phyloP scores from a whole-genome alignment of 2,113 vertebrate genomes.

The Marmota flaviventris region DNA sequence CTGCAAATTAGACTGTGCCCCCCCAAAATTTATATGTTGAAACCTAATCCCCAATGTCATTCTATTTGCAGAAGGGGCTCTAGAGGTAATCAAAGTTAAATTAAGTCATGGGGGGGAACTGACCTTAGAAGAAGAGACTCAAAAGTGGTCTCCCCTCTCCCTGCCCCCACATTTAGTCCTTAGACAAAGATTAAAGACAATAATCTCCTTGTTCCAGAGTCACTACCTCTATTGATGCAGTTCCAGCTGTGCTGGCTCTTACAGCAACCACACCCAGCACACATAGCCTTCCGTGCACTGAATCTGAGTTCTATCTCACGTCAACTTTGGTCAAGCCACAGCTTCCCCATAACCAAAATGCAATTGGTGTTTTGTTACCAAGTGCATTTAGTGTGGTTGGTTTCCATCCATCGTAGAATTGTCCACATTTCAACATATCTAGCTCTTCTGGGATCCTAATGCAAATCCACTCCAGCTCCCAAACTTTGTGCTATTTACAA shows the following conservation, averaged over 20 bases:
- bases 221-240: not conserved
- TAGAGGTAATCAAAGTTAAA: not conserved
- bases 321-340: not conserved
- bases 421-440: not conserved
- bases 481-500: not conserved
- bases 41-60: fast-evolving
- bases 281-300: not conserved
- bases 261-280: not conserved
- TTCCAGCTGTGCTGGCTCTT: not conserved
- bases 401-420: not conserved
- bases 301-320: not conserved
- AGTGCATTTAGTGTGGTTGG: not conserved
- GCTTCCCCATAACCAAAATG: not conserved
- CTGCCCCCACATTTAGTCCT: not conserved
- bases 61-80: not conserved
- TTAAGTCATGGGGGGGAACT: not conserved
- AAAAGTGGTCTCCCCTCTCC: not conserved
- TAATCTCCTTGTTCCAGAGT: not conserved
- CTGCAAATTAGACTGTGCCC: not conserved
- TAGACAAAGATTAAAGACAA: not conserved
- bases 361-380: not conserved
- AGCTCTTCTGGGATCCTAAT: not conserved
- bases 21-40: not conserved
- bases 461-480: not conserved
- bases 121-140: not conserved